These are phyloP conservation scores for Lithophane leautieri DNA, from an alignment of 2,888 invertebrate genomes.

Conservation along the genomic window DNA sequence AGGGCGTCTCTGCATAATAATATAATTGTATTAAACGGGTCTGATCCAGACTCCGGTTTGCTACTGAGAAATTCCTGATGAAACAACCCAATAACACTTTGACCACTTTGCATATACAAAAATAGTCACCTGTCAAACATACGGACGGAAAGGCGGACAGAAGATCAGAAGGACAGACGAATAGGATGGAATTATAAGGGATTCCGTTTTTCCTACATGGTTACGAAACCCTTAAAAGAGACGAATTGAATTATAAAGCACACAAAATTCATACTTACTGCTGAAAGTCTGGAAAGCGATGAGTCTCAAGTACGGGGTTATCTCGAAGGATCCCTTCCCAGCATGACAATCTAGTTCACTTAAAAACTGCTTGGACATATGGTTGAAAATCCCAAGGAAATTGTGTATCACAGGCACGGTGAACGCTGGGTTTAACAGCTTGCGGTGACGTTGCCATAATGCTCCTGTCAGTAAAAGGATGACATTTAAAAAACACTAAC, in stretches of 20 bases:
- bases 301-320: constrained; percentile 50
- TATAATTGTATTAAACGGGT: too few relatives aligned
- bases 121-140: too few relatives aligned
- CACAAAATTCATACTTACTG: constrained; percentile 52
- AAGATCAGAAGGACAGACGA: not conserved
- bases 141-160: not conserved
- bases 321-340: constrained; percentile 67
- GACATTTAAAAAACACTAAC: not conserved
- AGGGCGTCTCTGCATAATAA: too few relatives aligned
- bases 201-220: not conserved
- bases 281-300: constrained; percentile 68
- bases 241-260: not conserved
- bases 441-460: constrained; percentile 70
- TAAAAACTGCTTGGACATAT: constrained; percentile 60
- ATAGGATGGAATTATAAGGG: not conserved
- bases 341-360: constrained; percentile 51
- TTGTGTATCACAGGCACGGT: constrained; percentile 68
- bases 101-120: too few relatives aligned
- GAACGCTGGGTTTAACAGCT: constrained; percentile 71
- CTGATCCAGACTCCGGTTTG: too few relatives aligned
- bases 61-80: too few relatives aligned
- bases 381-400: constrained; percentile 70
- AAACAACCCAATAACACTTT: too few relatives aligned
- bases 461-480: constrained; percentile 51
- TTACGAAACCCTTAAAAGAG: not conserved